phyloP scores from a whole-genome alignment of 2,888 invertebrate species.

The Malthinus seriepunctatus region DNA sequence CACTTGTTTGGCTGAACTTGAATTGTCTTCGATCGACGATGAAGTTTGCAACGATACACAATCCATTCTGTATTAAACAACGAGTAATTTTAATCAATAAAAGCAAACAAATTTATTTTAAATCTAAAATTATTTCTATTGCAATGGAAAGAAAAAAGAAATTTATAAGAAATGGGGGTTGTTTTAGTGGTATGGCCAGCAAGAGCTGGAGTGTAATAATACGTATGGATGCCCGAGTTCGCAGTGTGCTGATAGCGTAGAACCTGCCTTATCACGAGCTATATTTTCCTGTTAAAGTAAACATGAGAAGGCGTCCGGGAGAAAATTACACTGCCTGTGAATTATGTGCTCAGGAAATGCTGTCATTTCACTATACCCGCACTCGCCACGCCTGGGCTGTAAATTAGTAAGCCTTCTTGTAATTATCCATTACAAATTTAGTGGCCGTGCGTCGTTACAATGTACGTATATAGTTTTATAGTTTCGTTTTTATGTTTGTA shows the following conservation, averaged over 20 bases:
- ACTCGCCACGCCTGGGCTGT: slow-evolving; percentile 29
- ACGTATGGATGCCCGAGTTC: slow-evolving; percentile 29
- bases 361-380: slow-evolving; percentile 30
- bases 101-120: too few relatives aligned
- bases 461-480: neutral
- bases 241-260: slow-evolving; percentile 44
- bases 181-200: slow-evolving; percentile 16
- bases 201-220: slow-evolving; percentile 19
- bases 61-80: slow-evolving; percentile 3
- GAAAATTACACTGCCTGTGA: slow-evolving; percentile 45
- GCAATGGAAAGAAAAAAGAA: neutral
- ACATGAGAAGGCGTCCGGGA: slow-evolving; percentile 41
- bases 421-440: slow-evolving; percentile 27
- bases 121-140: too few relatives aligned
- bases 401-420: slow-evolving; percentile 30
- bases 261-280: slow-evolving; percentile 54
- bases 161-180: slow-evolving; percentile 15
- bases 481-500: neutral
- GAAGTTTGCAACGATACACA: slow-evolving; percentile 33
- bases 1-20: slow-evolving; percentile 50
- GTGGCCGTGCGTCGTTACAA: neutral
- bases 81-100: too few relatives aligned
- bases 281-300: slow-evolving; percentile 47
- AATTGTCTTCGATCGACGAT: slow-evolving; percentile 35
- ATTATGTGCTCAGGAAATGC: slow-evolving; percentile 41